Conservation (phyloP, 2,113 vertebrate species). For the Myotis lucifugus region DNA sequence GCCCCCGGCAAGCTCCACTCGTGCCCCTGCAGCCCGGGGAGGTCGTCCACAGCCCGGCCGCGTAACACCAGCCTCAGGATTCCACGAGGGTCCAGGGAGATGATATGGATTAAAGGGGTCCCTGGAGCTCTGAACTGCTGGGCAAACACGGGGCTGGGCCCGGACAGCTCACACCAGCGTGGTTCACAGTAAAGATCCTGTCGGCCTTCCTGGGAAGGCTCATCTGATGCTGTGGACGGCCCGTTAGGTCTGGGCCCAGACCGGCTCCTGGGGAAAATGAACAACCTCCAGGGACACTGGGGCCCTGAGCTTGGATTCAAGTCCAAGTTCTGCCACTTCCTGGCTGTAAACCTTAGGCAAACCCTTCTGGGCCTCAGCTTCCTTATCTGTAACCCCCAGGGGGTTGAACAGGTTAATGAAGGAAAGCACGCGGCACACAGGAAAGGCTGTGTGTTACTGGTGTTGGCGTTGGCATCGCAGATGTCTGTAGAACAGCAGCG, state of each 20-base stretch:
- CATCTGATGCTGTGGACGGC: not conserved
- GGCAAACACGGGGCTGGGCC: not conserved
- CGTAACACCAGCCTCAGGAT: not conserved
- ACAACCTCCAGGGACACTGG: not conserved
- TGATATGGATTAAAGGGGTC: accelerated
- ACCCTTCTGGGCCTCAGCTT: not conserved
- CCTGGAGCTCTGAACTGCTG: not conserved
- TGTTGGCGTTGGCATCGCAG: not conserved
- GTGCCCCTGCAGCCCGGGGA: not conserved
- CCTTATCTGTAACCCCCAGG: not conserved
- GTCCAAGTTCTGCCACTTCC: not conserved
- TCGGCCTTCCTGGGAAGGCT: not conserved
- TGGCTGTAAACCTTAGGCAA: not conserved
- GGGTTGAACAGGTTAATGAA: not conserved
- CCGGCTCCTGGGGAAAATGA: not conserved
- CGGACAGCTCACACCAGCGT: accelerated
- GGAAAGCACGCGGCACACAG: not conserved
- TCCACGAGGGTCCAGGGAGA: not conserved
- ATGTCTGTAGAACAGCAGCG: accelerated
- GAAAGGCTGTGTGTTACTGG: not conserved
- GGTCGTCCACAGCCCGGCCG: not conserved
- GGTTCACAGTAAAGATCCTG: not conserved
- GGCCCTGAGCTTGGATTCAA: not conserved
- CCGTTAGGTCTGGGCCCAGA: not conserved
- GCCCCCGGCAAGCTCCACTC: not conserved